Evolutionary conservation across 2,113 vertebrate genomes (phyloP).

Genomic region (Uropsilus gracilis): DNA sequence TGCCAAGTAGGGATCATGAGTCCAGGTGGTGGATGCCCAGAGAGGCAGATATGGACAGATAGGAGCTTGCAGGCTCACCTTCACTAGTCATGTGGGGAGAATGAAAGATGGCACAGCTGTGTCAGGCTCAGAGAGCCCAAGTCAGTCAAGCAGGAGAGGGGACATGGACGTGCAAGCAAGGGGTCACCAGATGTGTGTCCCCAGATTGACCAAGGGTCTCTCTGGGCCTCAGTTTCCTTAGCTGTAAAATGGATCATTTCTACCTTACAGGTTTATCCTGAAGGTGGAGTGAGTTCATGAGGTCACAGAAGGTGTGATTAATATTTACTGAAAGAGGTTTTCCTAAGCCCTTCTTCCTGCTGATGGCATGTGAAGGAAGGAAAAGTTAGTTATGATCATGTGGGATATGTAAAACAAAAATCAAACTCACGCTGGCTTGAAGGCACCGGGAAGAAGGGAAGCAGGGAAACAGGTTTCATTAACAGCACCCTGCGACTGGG

Average conservation of each 20-base stretch:
- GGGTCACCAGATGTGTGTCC: neutral
- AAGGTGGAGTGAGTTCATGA: neutral
- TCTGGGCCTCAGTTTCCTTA: neutral
- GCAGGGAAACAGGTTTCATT: neutral
- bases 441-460: neutral
- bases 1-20: neutral
- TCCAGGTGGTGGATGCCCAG: neutral
- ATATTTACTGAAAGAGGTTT: neutral
- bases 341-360: neutral
- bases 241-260: neutral
- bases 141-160: too few species aligned
- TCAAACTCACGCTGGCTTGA: neutral
- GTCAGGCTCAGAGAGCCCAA: too few species aligned
- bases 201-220: neutral
- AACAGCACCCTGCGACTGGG: neutral
- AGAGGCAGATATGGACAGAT: neutral
- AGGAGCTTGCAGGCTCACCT: neutral
- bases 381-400: neutral
- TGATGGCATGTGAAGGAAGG: too few species aligned
- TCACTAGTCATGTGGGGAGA: neutral
- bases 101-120: neutral
- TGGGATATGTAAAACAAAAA: neutral
- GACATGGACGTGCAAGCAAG: fast-evolving
- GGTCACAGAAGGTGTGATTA: neutral
- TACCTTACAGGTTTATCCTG: neutral